phyloP scores from a whole-genome alignment of 1,140 invertebrate genomes.

The Eueides isabella region DNA sequence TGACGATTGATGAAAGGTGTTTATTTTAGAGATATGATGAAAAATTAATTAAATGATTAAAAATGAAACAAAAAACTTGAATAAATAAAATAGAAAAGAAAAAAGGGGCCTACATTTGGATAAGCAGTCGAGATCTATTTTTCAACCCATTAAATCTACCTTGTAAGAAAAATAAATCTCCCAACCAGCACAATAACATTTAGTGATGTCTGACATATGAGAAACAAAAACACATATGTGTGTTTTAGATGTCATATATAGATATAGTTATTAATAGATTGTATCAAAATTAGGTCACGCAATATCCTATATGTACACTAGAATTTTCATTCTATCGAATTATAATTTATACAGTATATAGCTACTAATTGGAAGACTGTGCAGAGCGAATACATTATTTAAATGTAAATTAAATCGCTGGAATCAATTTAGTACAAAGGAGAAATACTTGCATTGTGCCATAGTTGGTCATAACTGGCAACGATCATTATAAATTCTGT shows the following conservation, averaged over 20 bases:
- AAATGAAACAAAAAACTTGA: no score
- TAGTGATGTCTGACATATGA: no score
- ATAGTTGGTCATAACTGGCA: conserved; percentile 16
- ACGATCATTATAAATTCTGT: conserved; percentile 61
- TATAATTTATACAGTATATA: conserved; percentile 17
- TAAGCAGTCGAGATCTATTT: no score
- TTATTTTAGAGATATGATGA: no score
- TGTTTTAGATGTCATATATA: not conserved
- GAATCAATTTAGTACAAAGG: conserved; percentile 34
- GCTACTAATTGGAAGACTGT: not conserved
- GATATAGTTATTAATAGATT: not conserved
- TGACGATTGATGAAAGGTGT: no score
- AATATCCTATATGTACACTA: not conserved
- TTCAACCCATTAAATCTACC: no score
- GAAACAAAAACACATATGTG: not conserved
- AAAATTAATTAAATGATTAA: no score
- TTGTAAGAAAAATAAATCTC: no score
- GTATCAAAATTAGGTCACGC: not conserved
- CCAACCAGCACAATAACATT: no score
- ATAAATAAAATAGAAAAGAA: no score
- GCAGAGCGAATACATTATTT: conserved; percentile 21
- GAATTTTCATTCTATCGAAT: conserved; percentile 30
- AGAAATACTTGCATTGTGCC: conserved; percentile 21
- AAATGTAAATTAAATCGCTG: conserved; percentile 37
- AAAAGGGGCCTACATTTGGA: no score